Conservation (phyloP, 2,113 vertebrate genomes). For the Dasyornis broadbenti region DNA sequence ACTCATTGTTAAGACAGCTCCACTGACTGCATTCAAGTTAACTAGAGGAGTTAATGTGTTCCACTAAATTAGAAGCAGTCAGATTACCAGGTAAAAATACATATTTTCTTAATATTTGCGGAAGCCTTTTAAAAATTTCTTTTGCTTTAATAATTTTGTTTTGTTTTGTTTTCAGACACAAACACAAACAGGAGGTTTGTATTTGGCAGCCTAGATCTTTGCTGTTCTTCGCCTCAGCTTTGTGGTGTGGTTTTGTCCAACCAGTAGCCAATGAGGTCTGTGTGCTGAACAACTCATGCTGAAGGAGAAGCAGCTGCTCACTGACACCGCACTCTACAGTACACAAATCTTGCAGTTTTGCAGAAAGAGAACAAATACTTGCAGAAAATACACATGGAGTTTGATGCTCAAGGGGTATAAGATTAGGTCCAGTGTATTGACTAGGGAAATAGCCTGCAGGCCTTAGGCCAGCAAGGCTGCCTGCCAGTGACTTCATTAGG, state of each 20-base stretch:
- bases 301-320: slow-evolving; percentile 56
- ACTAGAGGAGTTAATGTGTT: background rate
- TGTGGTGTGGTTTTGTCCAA: background rate
- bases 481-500: slow-evolving; percentile 60
- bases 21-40: background rate
- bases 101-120: background rate
- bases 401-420: slow-evolving; percentile 42
- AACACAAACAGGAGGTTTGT: background rate
- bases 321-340: background rate
- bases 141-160: background rate
- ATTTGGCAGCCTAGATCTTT: background rate
- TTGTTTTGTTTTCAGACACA: background rate
- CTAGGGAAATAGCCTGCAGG: slow-evolving; percentile 40
- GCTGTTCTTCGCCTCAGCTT: background rate
- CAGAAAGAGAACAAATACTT: slow-evolving; percentile 36
- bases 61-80: background rate
- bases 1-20: background rate
- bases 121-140: background rate
- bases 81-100: background rate
- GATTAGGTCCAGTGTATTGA: slow-evolving; percentile 55
- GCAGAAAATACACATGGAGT: slow-evolving; percentile 38
- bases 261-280: background rate
- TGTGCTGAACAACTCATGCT: background rate
- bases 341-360: slow-evolving; percentile 47
- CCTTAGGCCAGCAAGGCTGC: slow-evolving; percentile 24